Evolutionary conservation across 2,797 vertebrate species (phyloP).

Genomic region (Gallirallus australis): DNA sequence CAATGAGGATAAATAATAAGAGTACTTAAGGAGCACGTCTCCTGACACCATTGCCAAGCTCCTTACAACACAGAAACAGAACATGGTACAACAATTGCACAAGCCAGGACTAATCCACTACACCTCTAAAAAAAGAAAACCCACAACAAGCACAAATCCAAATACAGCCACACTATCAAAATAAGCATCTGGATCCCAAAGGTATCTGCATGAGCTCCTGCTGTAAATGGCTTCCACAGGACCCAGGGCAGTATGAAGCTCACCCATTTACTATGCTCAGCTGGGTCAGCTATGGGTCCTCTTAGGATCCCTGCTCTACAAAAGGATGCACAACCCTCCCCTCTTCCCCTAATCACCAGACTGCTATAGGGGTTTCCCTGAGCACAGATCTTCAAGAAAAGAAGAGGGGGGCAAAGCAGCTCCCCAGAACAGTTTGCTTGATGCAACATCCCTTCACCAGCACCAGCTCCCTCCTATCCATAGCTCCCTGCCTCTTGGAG

Average conservation of each 20-base stretch:
- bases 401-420: not conserved
- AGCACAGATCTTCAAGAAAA: not conserved
- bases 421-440: not conserved
- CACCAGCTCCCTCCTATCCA: no score
- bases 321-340: not conserved
- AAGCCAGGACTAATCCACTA: not conserved
- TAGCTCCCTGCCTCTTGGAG: not conserved
- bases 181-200: not conserved
- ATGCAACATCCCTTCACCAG: not conserved
- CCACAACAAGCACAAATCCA: not conserved
- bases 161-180: not conserved
- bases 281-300: not conserved
- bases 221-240: not conserved
- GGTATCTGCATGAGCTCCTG: not conserved
- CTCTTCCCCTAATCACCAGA: not conserved
- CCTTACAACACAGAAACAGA: slow-evolving; percentile 27
- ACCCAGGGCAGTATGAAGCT: not conserved
- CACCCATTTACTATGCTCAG: rapidly evolving
- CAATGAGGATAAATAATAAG: slow-evolving; percentile 77
- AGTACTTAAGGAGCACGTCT: slow-evolving; percentile 68
- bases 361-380: not conserved
- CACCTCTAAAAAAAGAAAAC: not conserved
- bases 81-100: not conserved
- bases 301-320: not conserved
- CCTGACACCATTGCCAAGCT: slow-evolving; percentile 65